Base-by-base conservation (phyloP, 2,888 invertebrate genomes). In the Choristoneura rosaceana region DNA sequence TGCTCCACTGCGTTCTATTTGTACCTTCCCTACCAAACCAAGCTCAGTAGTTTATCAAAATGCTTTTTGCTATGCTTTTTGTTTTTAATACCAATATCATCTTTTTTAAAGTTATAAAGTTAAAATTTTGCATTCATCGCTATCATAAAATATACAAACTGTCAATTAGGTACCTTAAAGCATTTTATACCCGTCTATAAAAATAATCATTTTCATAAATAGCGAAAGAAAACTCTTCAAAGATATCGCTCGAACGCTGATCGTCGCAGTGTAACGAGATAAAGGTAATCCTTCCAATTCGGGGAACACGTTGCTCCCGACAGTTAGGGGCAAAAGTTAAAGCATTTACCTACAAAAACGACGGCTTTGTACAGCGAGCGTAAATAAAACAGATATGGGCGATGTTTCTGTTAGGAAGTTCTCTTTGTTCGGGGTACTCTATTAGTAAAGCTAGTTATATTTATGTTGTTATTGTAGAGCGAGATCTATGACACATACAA, bases 221-320 rank as follows among this genome's bases (percentile, higher is more conserved):
- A 64, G 50, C 45, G 4, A 38, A 38, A 61, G 15, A 14, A 15
- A 45, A 38, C 34, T n/a, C 50, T 47, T 47, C 47, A 50, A 34
- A 64, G 64, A 34, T 64, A 64, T 50, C 34, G 47, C 50, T 64
- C 34, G 64, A 63, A 33, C n/a, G 62, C 64, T 47, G 64, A 64
- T 64, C 45, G 45, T 63, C 64, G 64, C 50, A 50, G 64, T 15
- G 63, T 34, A 63, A 47, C 47, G 64, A 64, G 64, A 50, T 64
- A 64, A 64, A 50, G 63, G 64, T 64, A 64, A 64, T 64, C 64
- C 64, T 64, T 64, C 47, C 50, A 64, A 64, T 50, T 34, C n/a
- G 64, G 50, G 34, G 15, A 64, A 50, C 50, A 50, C 43, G 62
- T 14, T 33, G 50, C 33, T 41, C 50, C 14, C 34, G 50, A 50